Conservation (phyloP, 1,140 invertebrate species). For the Scaptomyza pallida region DNA sequence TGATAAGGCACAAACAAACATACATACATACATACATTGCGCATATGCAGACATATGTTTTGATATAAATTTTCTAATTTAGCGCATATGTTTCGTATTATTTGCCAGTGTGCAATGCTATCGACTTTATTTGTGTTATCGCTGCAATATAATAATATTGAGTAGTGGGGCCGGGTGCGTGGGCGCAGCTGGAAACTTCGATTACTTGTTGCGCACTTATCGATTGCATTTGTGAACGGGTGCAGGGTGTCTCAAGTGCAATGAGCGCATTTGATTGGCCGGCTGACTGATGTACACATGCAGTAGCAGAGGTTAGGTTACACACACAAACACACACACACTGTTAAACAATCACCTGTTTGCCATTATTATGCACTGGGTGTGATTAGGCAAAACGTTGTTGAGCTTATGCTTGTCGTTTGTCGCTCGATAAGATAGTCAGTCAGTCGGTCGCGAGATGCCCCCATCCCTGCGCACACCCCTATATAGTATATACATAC, state of each 20-base stretch:
- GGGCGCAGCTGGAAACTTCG: constrained; percentile 3
- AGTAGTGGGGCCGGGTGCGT: constrained; percentile 11
- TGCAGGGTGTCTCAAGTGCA: constrained; percentile 15
- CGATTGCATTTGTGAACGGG: constrained; percentile 3
- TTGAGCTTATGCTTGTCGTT: constrained; percentile 51
- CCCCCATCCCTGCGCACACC: constrained; percentile 26
- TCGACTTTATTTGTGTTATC: constrained; percentile 16
- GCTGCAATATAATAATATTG: constrained; percentile 1
- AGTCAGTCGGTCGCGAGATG: background rate
- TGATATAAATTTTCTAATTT: constrained; percentile 41
- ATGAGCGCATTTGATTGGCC: constrained; percentile 11
- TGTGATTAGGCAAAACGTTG: constrained; percentile 41
- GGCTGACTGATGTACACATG: constrained; percentile 15
- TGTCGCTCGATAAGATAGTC: constrained; percentile 41
- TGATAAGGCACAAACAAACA: constrained; percentile 27
- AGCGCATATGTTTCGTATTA: constrained; percentile 59
- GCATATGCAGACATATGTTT: constrained; percentile 51
- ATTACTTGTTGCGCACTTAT: constrained; percentile 31
- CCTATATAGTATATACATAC: constrained; percentile 18
- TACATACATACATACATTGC: constrained; percentile 1
- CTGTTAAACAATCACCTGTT: constrained; percentile 41
- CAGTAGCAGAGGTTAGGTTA: constrained; percentile 31
- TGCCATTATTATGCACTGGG: constrained; percentile 40
- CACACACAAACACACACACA: constrained; percentile 30
- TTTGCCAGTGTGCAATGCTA: constrained; percentile 17